Base-by-base conservation (phyloP, 2,888 invertebrate species). In the Lapara coniferarum region DNA sequence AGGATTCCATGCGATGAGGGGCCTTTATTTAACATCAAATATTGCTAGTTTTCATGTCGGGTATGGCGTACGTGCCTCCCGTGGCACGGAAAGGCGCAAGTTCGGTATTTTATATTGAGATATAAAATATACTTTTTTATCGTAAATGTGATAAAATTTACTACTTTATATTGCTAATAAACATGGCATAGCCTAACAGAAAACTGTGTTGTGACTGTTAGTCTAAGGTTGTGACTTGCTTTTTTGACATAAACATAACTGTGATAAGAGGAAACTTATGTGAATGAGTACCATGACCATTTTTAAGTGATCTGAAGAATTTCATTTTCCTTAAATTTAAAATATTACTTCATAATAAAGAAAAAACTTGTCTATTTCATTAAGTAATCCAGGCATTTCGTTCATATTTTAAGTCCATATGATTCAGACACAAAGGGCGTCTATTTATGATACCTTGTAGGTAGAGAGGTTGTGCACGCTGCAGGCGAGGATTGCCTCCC, bases 401-500 rank as follows among this genome's bases (percentile, higher is more conserved):
- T 37, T 37, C 5, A 7, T 37, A 37, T 37, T 8, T 37, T 37
- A 37, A 4, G 37, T 0, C 5, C n/a, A n/a, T 37, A 59, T 59
- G n/a, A 59, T 59, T 59, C 16, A 16, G 16, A n/a, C 59, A 59
- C 46, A 59, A 59, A 46, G 58, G 59, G 44, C 59, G 10, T 16
- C 16, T 59, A 59, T 49, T 49, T 66, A 71, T 77, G 78, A 87
- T 92, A 98, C 98, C 96, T 98, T 98, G 85, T 96, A 98, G 19
- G 95, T 94, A 70, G 96, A 96, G 71, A 98, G 95, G 88, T 97
- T 97, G 87, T 97, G 96, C 10, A 98, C 98, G 67, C 96, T 93
- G 86, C 98, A 98, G 66, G 96, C 95, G 68, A 98, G 94, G 68
- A 96, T 95, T 8, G 97, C 98, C 89, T 98, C 98, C 72, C 98